Conservation (phyloP, 2,797 vertebrate genomes). For the Mionectes olivaceus region DNA sequence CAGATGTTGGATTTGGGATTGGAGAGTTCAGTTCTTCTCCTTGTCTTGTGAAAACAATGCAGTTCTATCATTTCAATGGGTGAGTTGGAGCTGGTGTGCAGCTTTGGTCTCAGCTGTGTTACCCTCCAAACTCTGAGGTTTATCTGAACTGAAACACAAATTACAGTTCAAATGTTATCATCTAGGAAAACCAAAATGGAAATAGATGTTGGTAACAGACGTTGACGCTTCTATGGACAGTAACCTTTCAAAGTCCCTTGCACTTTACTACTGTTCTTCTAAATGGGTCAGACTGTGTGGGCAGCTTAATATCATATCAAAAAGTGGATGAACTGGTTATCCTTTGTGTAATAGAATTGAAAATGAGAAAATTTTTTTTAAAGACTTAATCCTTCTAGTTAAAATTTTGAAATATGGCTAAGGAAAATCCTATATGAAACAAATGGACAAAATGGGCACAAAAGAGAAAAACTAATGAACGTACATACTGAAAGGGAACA, state of each 20-base stretch:
- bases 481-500: conserved; percentile 27
- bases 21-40: background rate
- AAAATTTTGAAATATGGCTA: conserved; percentile 1
- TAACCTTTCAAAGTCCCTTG: background rate
- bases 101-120: background rate
- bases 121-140: background rate
- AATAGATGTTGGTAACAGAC: background rate
- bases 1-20: conserved; percentile 20
- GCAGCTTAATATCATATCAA: background rate
- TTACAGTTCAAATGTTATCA: background rate
- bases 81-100: background rate
- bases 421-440: conserved; percentile 13
- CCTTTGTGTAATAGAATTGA: background rate
- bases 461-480: conserved; percentile 14
- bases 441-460: background rate
- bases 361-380: background rate
- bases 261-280: background rate
- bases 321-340: background rate
- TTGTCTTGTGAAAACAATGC: conserved; percentile 9
- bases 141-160: background rate
- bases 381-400: background rate
- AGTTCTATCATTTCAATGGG: background rate
- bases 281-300: background rate
- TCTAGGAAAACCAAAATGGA: background rate
- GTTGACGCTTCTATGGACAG: background rate